These are phyloP conservation scores for Gadus macrocephalus DNA, from an alignment of 2,113 vertebrate genomes.

Conservation along the genomic window DNA sequence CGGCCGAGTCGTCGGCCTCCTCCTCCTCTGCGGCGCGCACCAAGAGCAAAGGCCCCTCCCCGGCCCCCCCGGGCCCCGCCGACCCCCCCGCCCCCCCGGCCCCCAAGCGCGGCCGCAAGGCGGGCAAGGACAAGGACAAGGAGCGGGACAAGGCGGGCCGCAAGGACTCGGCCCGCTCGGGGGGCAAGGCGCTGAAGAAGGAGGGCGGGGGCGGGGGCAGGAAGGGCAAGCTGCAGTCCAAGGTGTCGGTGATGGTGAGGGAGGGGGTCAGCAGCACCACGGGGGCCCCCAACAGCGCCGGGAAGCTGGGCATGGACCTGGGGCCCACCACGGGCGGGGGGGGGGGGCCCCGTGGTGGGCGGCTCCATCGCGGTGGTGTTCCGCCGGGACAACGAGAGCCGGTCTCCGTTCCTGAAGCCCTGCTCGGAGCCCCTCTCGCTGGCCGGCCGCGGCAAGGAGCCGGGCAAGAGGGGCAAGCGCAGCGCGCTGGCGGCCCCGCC, in stretches of 20 bases:
- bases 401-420: constrained; percentile 85
- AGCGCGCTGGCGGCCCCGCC: constrained; percentile 46
- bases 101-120: constrained; percentile 58
- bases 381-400: constrained; percentile 87
- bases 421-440: constrained; percentile 67
- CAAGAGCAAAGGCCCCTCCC: constrained; percentile 63
- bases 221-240: constrained; percentile 89
- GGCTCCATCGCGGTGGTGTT: constrained; percentile 90
- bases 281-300: constrained; percentile 55
- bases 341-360: constrained; percentile 67
- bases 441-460: constrained; percentile 59
- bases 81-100: constrained; percentile 34
- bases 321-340: constrained; percentile 51
- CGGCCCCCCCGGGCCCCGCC: constrained; percentile 29
- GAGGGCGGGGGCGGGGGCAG: constrained; percentile 50
- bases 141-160: constrained; percentile 56
- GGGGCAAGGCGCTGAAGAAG: constrained; percentile 65
- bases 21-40: constrained; percentile 53
- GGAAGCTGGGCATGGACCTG: constrained; percentile 70
- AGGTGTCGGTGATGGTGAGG: constrained; percentile 86
- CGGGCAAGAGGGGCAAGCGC: constrained; percentile 52
- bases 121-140: constrained; percentile 72
- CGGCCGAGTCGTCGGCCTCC: constrained; percentile 44
- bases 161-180: constrained; percentile 59
- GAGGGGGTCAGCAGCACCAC: constrained; percentile 92